Percentiles rank a stretch among this genome's conserved stretches.
Conservation (phyloP, 2,797 vertebrate species). For the Arnoldichthys spilopterus region DNA sequence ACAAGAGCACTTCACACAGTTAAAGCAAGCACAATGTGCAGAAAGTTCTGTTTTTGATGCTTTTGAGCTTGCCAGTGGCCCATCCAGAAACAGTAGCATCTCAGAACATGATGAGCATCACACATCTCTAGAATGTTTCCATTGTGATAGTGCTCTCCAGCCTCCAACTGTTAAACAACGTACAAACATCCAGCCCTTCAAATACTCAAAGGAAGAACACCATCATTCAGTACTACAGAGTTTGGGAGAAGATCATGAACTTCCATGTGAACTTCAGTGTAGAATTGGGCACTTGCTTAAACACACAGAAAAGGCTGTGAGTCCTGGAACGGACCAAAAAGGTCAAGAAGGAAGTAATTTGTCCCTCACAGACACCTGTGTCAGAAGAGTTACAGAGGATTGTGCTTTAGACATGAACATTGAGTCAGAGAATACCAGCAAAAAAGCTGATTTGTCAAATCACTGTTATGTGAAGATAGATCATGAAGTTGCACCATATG, state of each 20-base stretch:
- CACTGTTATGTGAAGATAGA: conserved; percentile 38
- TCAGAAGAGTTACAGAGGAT: conserved; percentile 56
- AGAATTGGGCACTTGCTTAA: background rate
- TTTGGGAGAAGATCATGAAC: background rate
- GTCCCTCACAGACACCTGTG: conserved; percentile 37
- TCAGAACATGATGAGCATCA: conserved; percentile 2
- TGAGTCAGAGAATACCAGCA: conserved; percentile 13
- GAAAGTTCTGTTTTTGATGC: background rate
- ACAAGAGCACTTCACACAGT: background rate
- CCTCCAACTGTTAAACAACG: background rate
- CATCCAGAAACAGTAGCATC: background rate
- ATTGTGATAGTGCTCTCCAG: background rate
- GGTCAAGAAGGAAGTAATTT: conserved; percentile 26
- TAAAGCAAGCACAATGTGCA: background rate
- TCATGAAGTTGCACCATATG: conserved; percentile 58
- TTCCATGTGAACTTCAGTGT: conserved; percentile 8
- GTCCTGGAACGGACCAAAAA: conserved; percentile 39
- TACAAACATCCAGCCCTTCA: background rate
- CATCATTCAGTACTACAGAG: background rate
- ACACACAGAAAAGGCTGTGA: conserved; percentile 5
- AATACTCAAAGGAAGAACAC: background rate
- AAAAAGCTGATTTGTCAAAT: conserved; percentile 49
- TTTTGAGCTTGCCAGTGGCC: background rate
- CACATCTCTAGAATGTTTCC: background rate
- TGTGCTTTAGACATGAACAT: conserved; percentile 36